Evolutionary conservation across 2,797 vertebrate species (phyloP).

Genomic region (Manis pentadactyla): DNA sequence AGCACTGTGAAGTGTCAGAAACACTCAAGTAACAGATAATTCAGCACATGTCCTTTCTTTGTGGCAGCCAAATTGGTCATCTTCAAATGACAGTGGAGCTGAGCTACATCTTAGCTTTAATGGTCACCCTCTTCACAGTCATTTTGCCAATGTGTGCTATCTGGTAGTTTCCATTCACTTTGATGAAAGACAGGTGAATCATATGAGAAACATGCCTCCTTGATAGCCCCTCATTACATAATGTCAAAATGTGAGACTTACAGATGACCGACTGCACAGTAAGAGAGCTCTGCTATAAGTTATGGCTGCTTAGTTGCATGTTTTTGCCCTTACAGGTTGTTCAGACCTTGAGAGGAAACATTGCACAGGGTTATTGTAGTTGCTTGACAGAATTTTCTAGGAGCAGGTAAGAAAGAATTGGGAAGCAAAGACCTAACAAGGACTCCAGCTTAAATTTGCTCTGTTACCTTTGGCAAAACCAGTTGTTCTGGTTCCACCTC

Average conservation of each 20-base stretch:
- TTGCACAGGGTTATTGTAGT: not conserved
- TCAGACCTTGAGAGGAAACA: constrained; percentile 1
- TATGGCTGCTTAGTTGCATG: not conserved
- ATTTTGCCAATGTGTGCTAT: not conserved
- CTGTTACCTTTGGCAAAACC: not conserved
- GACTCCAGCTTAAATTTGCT: not conserved
- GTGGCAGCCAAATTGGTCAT: not conserved
- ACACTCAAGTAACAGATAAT: not conserved
- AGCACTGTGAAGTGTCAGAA: not conserved
- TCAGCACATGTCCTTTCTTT: not conserved
- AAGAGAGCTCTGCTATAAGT: not conserved
- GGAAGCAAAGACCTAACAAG: not conserved
- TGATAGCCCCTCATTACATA: not conserved
- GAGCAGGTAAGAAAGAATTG: not conserved
- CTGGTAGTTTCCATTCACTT: constrained; percentile 25
- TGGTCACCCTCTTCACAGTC: not conserved
- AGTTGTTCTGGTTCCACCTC: not conserved
- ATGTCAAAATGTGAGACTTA: not conserved
- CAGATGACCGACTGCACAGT: not conserved
- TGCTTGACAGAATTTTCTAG: constrained; percentile 54
- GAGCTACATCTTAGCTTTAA: not conserved
- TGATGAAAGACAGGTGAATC: constrained; percentile 2
- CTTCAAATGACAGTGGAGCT: not conserved
- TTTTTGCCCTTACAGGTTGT: constrained; percentile 21
- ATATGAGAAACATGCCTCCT: not conserved